These are phyloP conservation scores for Schrankia costaestrigalis DNA, from an alignment of 2,888 invertebrate species.

Conservation along the genomic window DNA sequence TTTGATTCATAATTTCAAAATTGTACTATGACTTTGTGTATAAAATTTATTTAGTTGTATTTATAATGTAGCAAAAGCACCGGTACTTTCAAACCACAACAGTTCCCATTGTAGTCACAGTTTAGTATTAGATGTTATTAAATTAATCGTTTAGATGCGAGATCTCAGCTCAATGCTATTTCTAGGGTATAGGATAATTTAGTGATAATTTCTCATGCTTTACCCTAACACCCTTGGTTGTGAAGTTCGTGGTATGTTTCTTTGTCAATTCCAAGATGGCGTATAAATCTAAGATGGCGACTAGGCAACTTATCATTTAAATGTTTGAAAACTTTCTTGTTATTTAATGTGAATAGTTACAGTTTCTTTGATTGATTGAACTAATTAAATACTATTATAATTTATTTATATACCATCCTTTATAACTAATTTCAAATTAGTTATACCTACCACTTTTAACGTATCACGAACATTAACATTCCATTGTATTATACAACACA, in stretches of 20 bases:
- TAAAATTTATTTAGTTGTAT: no score
- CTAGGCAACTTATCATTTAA: no score
- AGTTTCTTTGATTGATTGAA: no score
- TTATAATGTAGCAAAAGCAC: neutral
- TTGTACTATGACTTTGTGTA: no score
- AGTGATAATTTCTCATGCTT: constrained; percentile 68
- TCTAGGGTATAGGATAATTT: constrained; percentile 69
- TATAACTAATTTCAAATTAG: no score
- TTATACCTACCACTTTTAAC: no score
- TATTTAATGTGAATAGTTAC: no score
- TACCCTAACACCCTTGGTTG: constrained; percentile 62
- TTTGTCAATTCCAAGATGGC: neutral
- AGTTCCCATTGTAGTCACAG: constrained; percentile 29
- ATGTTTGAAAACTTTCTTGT: no score
- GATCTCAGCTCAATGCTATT: constrained; percentile 80
- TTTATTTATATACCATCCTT: no score
- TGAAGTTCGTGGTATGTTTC: constrained; percentile 28
- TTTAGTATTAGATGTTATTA: constrained; percentile 56
- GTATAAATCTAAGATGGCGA: no score
- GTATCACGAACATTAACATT: constrained; percentile 49
- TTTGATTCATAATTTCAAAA: no score
- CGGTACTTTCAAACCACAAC: constrained; percentile 23
- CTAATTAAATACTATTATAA: no score
- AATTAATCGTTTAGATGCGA: constrained; percentile 51
- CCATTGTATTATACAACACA: constrained; percentile 42